Base-by-base conservation (phyloP, 2,888 invertebrate species). In the Protula sp. region DNA sequence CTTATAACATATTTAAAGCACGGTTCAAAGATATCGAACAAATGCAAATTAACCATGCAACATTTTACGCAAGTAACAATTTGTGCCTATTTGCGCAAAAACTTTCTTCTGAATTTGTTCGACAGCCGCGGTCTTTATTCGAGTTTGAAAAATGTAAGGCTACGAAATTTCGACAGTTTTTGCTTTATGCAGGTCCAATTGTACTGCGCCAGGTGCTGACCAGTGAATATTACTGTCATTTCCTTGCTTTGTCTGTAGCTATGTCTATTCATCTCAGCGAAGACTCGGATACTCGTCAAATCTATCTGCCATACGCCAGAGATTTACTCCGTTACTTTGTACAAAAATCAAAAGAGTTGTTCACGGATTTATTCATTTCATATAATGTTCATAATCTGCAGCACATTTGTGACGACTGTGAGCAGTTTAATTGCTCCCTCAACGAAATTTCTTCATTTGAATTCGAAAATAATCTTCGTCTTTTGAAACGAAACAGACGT, bases 91-190 rank as follows among this genome's bases (percentile, higher is more conserved):
- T 45, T 47, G 61, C 4, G 30, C 68, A 22, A 24, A 52, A 57
- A 26, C 47, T 73, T 47, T 67, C 70, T 38, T 50, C 54, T 22
- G 70, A 70, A 56, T 73, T 72, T 65, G 51, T 64, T 14, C 30
- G 70, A 48, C 69, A 70, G 53, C 66, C 68, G 22, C 48, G 72
- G 30, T 28, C 61, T 27, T 53, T 72, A 14, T 4, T 9, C 31
- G 67, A 70, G 24, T 29, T 70, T 24, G 67, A 70, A 19, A 55
- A 67, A 29, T 73, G 72, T 72, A 73, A 73, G 57, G 72, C 71
- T 3, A 69, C 71, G 26, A 71, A 73, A 47, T 71, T 67, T 47
- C 45, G 73, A n/a, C 69, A 68, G 51, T 72, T 72, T 59, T 51
- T 73, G 4, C 55, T 73, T 9, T 73, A 73, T 58, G 70, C 69